Evolutionary conservation across 2,888 invertebrate genomes (phyloP).

Genomic region (Anarsia innoxiella): DNA sequence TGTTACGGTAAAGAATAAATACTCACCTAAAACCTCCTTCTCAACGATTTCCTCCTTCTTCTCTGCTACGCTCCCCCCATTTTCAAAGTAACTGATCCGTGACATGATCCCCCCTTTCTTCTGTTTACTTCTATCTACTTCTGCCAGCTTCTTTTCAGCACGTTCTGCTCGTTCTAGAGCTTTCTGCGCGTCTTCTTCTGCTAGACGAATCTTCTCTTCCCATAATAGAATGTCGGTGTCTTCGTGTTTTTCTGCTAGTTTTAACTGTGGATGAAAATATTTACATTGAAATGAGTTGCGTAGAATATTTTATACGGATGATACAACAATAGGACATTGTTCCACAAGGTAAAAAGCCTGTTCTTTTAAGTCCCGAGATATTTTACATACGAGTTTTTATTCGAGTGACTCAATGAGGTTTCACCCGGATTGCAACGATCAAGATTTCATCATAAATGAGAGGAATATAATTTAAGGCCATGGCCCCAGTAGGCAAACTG

Average conservation of each 20-base stretch:
- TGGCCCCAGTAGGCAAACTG: too few relatives aligned
- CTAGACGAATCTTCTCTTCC: constrained; percentile 80
- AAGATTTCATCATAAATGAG: too few relatives aligned
- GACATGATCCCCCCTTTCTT: constrained; percentile 48
- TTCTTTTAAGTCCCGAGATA: too few relatives aligned
- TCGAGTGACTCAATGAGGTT: too few relatives aligned
- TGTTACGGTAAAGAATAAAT: too few relatives aligned
- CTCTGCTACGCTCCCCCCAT: constrained; percentile 31
- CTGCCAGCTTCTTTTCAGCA: constrained; percentile 41
- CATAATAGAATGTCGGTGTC: constrained; percentile 80
- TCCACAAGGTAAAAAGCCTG: too few relatives aligned
- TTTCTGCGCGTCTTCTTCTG: constrained; percentile 80
- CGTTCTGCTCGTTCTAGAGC: constrained; percentile 77
- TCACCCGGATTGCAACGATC: too few relatives aligned
- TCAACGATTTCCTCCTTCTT: constrained; percentile 19
- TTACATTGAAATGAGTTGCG: too few relatives aligned
- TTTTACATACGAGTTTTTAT: too few relatives aligned
- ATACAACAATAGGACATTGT: too few relatives aligned
- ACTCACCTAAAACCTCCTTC: constrained; percentile 21
- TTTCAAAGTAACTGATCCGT: constrained; percentile 60
- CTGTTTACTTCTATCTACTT: constrained; percentile 22
- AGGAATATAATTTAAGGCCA: too few relatives aligned
- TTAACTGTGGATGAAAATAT: constrained; percentile 43
- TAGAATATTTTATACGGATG: too few relatives aligned
- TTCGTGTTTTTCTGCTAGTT: constrained; percentile 79